These are phyloP conservation scores for Thrips palmi DNA, from an alignment of 1,140 invertebrate genomes.

Conservation along the genomic window DNA sequence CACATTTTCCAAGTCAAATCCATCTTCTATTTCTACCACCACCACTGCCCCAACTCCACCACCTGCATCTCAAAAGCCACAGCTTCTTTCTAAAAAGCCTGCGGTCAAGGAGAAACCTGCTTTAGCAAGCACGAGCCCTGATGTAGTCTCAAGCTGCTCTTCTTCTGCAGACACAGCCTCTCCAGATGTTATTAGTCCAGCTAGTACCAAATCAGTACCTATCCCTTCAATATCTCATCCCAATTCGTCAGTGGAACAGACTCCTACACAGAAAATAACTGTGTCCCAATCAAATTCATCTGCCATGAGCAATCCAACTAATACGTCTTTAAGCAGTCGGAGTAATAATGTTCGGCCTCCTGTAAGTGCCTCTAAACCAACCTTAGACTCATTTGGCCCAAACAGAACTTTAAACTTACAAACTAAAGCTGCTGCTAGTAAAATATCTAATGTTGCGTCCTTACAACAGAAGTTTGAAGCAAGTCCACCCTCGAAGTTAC, in stretches of 20 bases:
- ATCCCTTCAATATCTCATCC: slow-evolving; percentile 11
- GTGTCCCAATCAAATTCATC: slow-evolving; percentile 16
- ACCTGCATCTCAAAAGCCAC: slow-evolving; percentile 20
- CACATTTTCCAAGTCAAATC: slow-evolving; percentile 5
- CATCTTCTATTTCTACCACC: slow-evolving; percentile 8
- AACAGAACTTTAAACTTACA: slow-evolving; percentile 22
- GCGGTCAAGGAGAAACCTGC: slow-evolving; percentile 21
- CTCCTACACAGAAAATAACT: slow-evolving; percentile 18
- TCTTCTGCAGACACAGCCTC: slow-evolving; percentile 29
- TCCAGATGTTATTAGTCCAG: slow-evolving; percentile 27
- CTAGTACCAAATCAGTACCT: slow-evolving; percentile 13
- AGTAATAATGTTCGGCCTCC: no score
- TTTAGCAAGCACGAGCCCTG: slow-evolving; percentile 32
- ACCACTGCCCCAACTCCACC: slow-evolving; percentile 24
- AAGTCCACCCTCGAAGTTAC: neutral
- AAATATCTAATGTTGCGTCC: slow-evolving; percentile 47
- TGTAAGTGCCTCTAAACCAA: no score
- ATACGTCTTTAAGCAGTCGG: no score
- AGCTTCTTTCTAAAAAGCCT: slow-evolving; percentile 10
- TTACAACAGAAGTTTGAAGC: slow-evolving; percentile 53
- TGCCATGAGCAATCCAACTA: slow-evolving; percentile 18
- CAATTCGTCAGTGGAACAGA: slow-evolving; percentile 16
- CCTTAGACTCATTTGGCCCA: slow-evolving; percentile 18
- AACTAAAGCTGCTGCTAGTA: slow-evolving; percentile 24
- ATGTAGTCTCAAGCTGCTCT: slow-evolving; percentile 46